These are phyloP conservation scores for Tiaroga cobitis DNA, from an alignment of 2,797 vertebrate genomes.

Conservation along the genomic window DNA sequence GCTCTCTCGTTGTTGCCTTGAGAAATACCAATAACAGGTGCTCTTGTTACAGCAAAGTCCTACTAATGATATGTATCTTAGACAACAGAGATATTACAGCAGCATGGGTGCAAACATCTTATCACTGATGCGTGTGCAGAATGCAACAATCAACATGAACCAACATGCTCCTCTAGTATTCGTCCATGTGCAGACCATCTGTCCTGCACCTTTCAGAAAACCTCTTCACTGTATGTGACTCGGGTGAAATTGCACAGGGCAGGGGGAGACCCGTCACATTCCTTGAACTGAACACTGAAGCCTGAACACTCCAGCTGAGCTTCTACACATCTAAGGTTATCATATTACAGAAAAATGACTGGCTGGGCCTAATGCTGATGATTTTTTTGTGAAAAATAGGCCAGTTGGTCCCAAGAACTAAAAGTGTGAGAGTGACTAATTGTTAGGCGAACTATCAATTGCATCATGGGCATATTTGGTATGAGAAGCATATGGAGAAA, in stretches of 20 bases:
- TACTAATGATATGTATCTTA: neutral
- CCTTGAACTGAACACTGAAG: conserved; percentile 34
- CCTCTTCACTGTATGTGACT: conserved; percentile 4
- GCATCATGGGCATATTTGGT: neutral
- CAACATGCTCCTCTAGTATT: neutral
- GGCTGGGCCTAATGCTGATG: conserved; percentile 56
- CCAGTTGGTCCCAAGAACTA: conserved; percentile 12
- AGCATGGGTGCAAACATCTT: neutral
- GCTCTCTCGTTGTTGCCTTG: conserved; percentile 1
- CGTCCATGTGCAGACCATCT: conserved; percentile 17
- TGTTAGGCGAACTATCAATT: neutral
- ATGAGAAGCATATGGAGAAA: neutral
- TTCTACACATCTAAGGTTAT: conserved; percentile 52
- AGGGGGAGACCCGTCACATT: neutral
- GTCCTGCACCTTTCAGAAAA: conserved; percentile 3
- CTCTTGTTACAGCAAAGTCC: neutral
- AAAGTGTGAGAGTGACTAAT: conserved; percentile 22
- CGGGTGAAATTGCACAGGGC: conserved; percentile 28
- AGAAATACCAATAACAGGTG: conserved; percentile 9
- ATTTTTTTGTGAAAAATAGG: conserved; percentile 31
- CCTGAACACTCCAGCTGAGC: conserved; percentile 47
- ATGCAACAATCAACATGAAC: neutral
- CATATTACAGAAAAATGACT: conserved; percentile 61
- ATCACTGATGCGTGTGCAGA: neutral
- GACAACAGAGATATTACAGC: conserved; percentile 11